These are phyloP conservation scores for Altica lythri DNA, from an alignment of 2,888 invertebrate species.

Conservation along the genomic window DNA sequence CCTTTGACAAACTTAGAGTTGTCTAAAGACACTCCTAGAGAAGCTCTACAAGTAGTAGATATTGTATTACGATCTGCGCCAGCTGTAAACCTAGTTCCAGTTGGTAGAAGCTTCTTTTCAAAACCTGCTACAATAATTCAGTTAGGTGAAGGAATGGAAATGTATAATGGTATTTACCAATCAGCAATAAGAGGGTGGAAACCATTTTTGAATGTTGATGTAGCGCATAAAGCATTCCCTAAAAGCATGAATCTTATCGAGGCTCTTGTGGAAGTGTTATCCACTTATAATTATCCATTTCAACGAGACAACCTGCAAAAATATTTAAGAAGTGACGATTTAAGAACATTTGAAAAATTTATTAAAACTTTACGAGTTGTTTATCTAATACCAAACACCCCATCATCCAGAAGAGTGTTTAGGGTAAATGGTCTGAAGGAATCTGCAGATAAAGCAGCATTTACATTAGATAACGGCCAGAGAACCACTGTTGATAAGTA, in stretches of 20 bases:
- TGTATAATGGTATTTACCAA: slow-evolving; percentile 94
- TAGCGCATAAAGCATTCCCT: slow-evolving; percentile 81
- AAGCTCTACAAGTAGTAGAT: slow-evolving; percentile 79
- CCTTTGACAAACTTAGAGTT: slow-evolving; percentile 39
- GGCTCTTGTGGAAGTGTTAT: slow-evolving; percentile 31
- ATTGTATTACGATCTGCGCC: slow-evolving; percentile 76
- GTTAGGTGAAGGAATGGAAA: slow-evolving; percentile 78
- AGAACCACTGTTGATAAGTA: slow-evolving; percentile 59
- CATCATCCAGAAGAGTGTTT: slow-evolving; percentile 55
- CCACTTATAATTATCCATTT: slow-evolving; percentile 8
- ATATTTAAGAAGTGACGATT: slow-evolving; percentile 34
- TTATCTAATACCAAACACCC: slow-evolving; percentile 57
- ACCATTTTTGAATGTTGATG: slow-evolving; percentile 89
- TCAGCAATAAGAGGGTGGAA: slow-evolving; percentile 88
- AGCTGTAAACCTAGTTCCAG: slow-evolving; percentile 45
- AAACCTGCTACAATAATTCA: slow-evolving; percentile 55
- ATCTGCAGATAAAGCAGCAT: slow-evolving; percentile 53
- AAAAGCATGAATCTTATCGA: slow-evolving; percentile 60
- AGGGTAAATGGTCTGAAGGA: slow-evolving; percentile 57
- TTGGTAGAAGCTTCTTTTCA: slow-evolving; percentile 45
- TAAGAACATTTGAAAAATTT: slow-evolving; percentile 32
- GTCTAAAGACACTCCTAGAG: slow-evolving; percentile 57
- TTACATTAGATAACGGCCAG: slow-evolving; percentile 46
- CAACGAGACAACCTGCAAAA: slow-evolving; percentile 22
- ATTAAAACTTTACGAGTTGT: slow-evolving; percentile 53